Base-by-base conservation (phyloP, 1,140 invertebrate species). In the Plodia interpunctella region DNA sequence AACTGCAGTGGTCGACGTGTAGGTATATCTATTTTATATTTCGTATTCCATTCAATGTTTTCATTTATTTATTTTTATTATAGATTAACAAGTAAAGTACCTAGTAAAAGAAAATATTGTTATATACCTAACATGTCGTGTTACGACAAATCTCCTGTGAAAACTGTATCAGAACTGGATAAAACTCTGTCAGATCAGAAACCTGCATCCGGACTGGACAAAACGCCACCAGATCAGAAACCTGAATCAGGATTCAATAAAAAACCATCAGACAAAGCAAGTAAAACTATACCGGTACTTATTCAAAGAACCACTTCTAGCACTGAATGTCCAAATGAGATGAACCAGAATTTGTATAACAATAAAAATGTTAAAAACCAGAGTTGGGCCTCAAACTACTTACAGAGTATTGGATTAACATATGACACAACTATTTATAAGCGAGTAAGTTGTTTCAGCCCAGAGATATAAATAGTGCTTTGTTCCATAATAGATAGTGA, bases 31-130 rank as follows among this genome's bases (percentile, higher is more conserved):
- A n/a, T 1, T 1, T 44, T 5, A 38, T n/a, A n/a, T 35, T 35
- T 35, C 13, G 32, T 1, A 35, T 9, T 35, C 15, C 13, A 15
- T 49, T 49, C 18, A 51, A 20, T 21, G 20, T 21, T 51, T 5
- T 25, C 13, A 49, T 19, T 10, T 32, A 11, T 9, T 1, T 38
- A 13, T 32, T 51, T 25, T 51, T 61, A 25, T 57, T 25, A 38
- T 54, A 55, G 55, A 44, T 55, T 15, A 50, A 55, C 1, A 0
- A 19, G 0, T 66, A 2, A 63, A 51, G 65, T 38, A 60, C 11
- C 35, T 72, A 73, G n/a, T 20, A 35, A 56, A 61, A 70, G 67
- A 62, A 19, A 73, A 76, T 50, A 73, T 73, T 32, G 49, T 67
- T 19, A 65, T 70, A 55, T 68, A 49, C 66, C 70, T n/a, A 69